Evolutionary conservation across 1,140 invertebrate species (phyloP), one percentile per base, ranked within the genome.

Genomic region (Trachelipus rathkii): DNA sequence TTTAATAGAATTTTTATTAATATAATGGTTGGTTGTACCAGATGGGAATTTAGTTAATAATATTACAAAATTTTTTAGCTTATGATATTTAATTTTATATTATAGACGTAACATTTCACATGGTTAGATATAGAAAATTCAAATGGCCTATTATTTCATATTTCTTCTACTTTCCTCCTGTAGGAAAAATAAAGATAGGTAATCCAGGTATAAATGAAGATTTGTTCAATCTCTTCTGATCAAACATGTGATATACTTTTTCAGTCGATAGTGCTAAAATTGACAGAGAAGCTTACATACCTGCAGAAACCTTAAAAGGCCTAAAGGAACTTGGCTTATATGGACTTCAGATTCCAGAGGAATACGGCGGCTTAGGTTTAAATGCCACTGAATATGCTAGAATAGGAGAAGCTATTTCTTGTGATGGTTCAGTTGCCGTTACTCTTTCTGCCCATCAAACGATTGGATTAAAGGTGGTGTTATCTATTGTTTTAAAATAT

Each of bases 341-440:
- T 88, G 91, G 91, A 53, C 87, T 97, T 60, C 95, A 98, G 87
- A 88, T 90, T 72, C 95, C 96, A 5, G 83, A 85, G 66, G 91
- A 95, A 45, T 89, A 89, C 75, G 92, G 92, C 78, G 93, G 93
- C 53, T 85, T 95, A 60, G 93, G 92, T 43, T 85, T 98, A 45
- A 92, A 87, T 78, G 98, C 98, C 85, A 96, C 94, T n/a, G 95
- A 98, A 85, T 98, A 97, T 88, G 93, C 92, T 44, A 87, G 95
- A 81, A 87, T 96, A 10, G 94, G 95, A 70, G 93, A 97, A 86
- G 90, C 96, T 83, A 93, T 97, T 72, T 87, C 88, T 24, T 85
- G 96, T 87, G 96, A 99, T 87, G 87, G 98, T 21, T 90, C 87
- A 66, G 89, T 99, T 72, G 95, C 92, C 77, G 96, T 98, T 79